phyloP scores from a whole-genome alignment of 1,140 invertebrate genomes.

The Galleria mellonella region DNA sequence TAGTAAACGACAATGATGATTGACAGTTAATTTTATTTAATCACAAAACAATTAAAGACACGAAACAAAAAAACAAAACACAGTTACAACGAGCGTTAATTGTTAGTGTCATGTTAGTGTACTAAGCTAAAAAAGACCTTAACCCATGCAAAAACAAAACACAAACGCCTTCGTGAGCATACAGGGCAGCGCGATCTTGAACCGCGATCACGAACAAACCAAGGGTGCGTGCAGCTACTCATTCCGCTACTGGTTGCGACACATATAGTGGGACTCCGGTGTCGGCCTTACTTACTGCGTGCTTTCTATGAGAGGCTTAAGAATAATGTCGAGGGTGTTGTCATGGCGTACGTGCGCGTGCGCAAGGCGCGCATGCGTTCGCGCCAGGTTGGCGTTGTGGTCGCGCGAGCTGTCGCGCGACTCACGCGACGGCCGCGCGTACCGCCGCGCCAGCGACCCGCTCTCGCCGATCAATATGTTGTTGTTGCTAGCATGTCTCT shows the following conservation, averaged over 20 bases:
- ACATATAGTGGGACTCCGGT: constrained; percentile 30
- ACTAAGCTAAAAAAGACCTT: constrained; percentile 16
- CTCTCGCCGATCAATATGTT: constrained; percentile 71
- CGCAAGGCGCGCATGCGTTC: constrained; percentile 49
- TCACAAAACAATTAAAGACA: constrained; percentile 20
- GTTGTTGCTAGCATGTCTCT: constrained; percentile 76
- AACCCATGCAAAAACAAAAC: constrained; percentile 28
- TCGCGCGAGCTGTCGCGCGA: constrained; percentile 43
- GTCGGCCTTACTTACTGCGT: constrained; percentile 71
- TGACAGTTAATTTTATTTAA: constrained; percentile 4
- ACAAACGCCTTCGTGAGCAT: constrained; percentile 29
- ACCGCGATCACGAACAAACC: constrained; percentile 24
- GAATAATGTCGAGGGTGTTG: constrained; percentile 74
- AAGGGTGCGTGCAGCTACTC: constrained; percentile 54
- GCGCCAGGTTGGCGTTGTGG: constrained; percentile 66
- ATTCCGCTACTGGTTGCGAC: constrained; percentile 56
- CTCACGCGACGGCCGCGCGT: constrained; percentile 47
- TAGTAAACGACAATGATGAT: constrained; percentile 1
- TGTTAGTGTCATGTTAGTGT: constrained; percentile 54
- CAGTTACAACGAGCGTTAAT: constrained; percentile 10
- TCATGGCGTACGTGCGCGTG: constrained; percentile 51
- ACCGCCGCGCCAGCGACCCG: constrained; percentile 62
- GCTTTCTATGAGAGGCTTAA: constrained; percentile 74
- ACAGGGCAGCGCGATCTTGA: constrained; percentile 13
- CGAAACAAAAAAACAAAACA: constrained; percentile 26